A percentile compares a stretch with the other conserved stretches of the same genome.
These are phyloP conservation scores for Geotrypetes seraphini DNA, from an alignment of 2,797 vertebrate species.

Conservation along the genomic window DNA sequence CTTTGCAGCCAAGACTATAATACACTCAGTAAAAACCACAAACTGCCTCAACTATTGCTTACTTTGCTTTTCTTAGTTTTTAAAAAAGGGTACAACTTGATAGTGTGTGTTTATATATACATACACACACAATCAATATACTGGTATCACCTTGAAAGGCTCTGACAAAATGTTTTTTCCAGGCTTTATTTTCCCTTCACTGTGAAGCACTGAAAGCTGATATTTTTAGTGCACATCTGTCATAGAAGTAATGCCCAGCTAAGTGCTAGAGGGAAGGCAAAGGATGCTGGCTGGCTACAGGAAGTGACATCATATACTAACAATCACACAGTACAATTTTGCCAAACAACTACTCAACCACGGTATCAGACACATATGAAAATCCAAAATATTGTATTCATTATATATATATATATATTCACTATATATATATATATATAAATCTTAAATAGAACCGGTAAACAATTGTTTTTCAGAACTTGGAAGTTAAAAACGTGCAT, in stretches of 20 bases:
- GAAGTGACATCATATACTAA: conserved; percentile 71
- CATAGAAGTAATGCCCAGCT: conserved; percentile 95
- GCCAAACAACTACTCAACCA: conserved; percentile 76
- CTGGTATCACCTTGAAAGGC: conserved; percentile 84
- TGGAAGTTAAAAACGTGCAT: conserved; percentile 82
- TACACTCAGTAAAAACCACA: conserved; percentile 80
- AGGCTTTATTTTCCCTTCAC: conserved; percentile 78
- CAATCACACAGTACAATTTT: conserved; percentile 74
- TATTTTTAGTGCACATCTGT: conserved; percentile 95
- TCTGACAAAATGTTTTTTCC: conserved; percentile 85
- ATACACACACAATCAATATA: conserved; percentile 86
- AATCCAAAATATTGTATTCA: conserved; percentile 68
- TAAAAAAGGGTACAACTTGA: conserved; percentile 91
- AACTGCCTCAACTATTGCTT: conserved; percentile 97
- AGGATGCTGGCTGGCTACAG: conserved; percentile 64
- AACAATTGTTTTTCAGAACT: conserved; percentile 80
- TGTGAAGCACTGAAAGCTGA: conserved; percentile 87
- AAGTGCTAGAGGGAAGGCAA: conserved; percentile 81
- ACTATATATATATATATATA: no score
- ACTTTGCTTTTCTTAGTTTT: conserved; percentile 71
- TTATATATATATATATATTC: no score
- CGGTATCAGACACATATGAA: conserved; percentile 74
- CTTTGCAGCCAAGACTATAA: conserved; percentile 74
- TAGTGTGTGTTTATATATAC: no score
- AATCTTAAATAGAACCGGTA: conserved; percentile 77